Conservation (phyloP, 64 coral and sea anemone genomes). For the Porites lutea region DNA sequence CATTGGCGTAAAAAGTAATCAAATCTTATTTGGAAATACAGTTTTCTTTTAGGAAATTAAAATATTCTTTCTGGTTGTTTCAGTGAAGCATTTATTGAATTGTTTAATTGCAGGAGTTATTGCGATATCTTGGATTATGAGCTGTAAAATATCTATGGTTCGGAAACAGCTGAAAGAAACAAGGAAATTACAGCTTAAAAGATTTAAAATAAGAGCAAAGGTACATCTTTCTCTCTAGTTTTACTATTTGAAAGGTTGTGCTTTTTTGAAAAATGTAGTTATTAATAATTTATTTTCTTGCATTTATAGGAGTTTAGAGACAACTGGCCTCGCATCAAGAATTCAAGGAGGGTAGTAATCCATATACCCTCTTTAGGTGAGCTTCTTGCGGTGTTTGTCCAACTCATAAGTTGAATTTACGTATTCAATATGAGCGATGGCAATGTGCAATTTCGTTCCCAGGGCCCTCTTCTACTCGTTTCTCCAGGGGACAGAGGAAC, state of each 20-base stretch:
- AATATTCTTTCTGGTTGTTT: not conserved
- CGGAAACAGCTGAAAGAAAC: slow-evolving; percentile 89
- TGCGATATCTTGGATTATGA: slow-evolving; percentile 99
- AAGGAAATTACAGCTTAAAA: slow-evolving; percentile 76
- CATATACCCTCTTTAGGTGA: slow-evolving; percentile 84
- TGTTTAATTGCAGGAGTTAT: slow-evolving; percentile 76
- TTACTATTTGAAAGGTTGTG: not conserved
- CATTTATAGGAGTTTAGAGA: slow-evolving; percentile 61
- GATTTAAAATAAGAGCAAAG: slow-evolving; percentile 87
- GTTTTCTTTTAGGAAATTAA: not conserved
- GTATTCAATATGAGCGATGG: too few species aligned
- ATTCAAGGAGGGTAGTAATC: slow-evolving; percentile 76
- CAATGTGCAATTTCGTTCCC: too few species aligned
- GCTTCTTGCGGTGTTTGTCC: not conserved
- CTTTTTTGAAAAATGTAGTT: not conserved
- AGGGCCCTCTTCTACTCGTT: too few species aligned
- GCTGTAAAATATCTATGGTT: slow-evolving; percentile 97
- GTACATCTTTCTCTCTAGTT: slow-evolving; percentile 11
- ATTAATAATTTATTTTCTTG: not conserved
- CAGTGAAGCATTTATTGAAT: not conserved
- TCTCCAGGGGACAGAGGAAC: too few species aligned
- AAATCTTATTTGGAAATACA: too few species aligned
- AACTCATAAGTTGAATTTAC: too few species aligned
- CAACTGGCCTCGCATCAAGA: slow-evolving; percentile 71
- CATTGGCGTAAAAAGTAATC: too few species aligned